A percentile compares a stretch with the other conserved stretches of the same genome.
phyloP scores from a whole-genome alignment of 2,888 invertebrate genomes.

The Cosmia trapezina region DNA sequence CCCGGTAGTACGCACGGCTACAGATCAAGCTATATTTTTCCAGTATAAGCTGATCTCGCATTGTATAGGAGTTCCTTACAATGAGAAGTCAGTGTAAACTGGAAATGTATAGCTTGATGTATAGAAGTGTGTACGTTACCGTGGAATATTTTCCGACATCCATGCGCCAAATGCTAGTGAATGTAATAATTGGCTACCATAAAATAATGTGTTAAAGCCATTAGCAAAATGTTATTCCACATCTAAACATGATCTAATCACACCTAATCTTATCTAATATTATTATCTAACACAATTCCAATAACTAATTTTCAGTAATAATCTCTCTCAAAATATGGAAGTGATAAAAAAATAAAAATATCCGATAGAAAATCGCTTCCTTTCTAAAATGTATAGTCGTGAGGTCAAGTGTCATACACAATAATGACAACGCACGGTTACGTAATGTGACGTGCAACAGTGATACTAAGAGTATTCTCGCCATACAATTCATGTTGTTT shows the following conservation, averaged over 20 bases:
- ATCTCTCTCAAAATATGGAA: slow-evolving; percentile 7
- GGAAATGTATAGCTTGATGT: too few species aligned
- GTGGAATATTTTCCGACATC: too few species aligned
- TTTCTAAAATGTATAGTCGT: slow-evolving; percentile 48
- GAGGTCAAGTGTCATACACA: slow-evolving; percentile 62
- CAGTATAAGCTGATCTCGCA: too few species aligned
- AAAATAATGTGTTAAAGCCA: too few species aligned
- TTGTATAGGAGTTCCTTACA: too few species aligned
- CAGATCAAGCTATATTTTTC: too few species aligned
- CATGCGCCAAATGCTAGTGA: neutral
- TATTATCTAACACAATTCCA: slow-evolving; percentile 24
- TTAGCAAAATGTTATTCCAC: slow-evolving; percentile 6
- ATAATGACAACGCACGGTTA: slow-evolving; percentile 57
- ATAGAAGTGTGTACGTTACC: too few species aligned
- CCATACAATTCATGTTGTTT: slow-evolving; percentile 35
- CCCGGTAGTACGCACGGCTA: too few species aligned
- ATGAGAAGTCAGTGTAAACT: too few species aligned
- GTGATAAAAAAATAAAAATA: neutral
- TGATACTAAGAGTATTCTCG: slow-evolving; percentile 40
- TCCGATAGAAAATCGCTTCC: slow-evolving; percentile 41
- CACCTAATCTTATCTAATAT: slow-evolving; percentile 14
- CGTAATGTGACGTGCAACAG: slow-evolving; percentile 47
- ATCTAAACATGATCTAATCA: neutral
- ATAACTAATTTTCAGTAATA: slow-evolving; percentile 6
- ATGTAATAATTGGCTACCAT: neutral